A percentile compares a stretch with the other conserved stretches of the same genome.
phyloP scores from a whole-genome alignment of 1,140 invertebrate genomes.

The Coenobita brevimanus region DNA sequence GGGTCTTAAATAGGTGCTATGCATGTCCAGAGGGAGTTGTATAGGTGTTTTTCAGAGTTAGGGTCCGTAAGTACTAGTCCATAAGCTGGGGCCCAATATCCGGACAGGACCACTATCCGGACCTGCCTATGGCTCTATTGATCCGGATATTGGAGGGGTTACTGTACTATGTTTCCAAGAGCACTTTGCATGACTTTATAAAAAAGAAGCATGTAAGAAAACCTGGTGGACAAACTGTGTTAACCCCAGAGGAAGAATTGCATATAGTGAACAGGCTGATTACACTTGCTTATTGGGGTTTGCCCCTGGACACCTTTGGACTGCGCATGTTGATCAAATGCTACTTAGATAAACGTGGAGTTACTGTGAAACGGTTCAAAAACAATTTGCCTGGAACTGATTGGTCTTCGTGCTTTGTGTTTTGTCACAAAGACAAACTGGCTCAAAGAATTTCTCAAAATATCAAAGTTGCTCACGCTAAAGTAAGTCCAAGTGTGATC shows the following conservation, averaged over 20 bases:
- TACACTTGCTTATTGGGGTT: not conserved
- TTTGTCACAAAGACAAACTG: slow-evolving; percentile 7
- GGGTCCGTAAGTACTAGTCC: too few species aligned
- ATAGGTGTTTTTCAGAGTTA: too few species aligned
- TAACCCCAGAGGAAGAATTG: not conserved
- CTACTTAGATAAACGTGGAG: not conserved
- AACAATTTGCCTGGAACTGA: too few species aligned
- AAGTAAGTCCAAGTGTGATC: not conserved
- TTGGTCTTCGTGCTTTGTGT: not conserved
- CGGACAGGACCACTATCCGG: too few species aligned
- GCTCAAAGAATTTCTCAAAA: not conserved
- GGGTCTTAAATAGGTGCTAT: too few species aligned
- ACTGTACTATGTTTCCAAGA: not conserved
- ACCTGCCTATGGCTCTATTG: too few species aligned
- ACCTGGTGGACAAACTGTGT: not conserved
- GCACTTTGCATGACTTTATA: slow-evolving; percentile 1
- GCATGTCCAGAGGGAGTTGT: too few species aligned
- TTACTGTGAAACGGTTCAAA: not conserved
- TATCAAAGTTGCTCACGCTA: not conserved
- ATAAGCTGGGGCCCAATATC: too few species aligned
- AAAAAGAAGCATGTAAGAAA: not conserved
- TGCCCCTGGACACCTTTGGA: not conserved
- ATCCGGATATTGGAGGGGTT: too few species aligned
- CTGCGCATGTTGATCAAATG: too few species aligned
- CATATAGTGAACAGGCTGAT: not conserved